Base-by-base conservation (phyloP, 2,888 invertebrate species). In the Amphimallon solstitiale region DNA sequence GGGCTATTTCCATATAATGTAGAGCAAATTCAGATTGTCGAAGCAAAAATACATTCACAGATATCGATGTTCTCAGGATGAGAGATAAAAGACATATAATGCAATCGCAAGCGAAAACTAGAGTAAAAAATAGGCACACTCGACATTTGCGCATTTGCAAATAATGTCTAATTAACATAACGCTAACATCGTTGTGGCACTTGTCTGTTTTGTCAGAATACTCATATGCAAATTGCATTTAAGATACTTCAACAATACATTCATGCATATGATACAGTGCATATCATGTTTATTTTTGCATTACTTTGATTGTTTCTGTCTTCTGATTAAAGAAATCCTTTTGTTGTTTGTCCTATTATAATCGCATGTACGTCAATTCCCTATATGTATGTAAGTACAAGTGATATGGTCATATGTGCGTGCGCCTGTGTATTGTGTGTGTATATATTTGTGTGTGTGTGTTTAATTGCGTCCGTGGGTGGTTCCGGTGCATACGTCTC, bases 401-500 rank as follows among this genome's bases (percentile, higher is more conserved):
- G 48, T 23, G 15, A 17, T n/a, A 15, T 17, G 23, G 48, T 23
- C 15, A 23, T 35, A 46, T 38, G 61, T 45, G 61, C 43, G 65
- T 60, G 15, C 49, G 43, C 60, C 35, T 40, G 35, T 61, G 52
- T 61, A 43, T 59, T 40, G 35, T 61, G 51, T 60, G 51, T 59
- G 21, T n/a, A 40, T 43, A 38, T 17, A 40, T 65, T 35, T 60
- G 40, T 60, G 48, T 49, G 48, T 65, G 65, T 40, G 49, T 61
- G 61, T 65, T 65, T 65, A 65, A 65, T 65, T 65, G 65, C 65
- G 70, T 63, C 70, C 69, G 71, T 72, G 71, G 71, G 71, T 72
- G 71, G 71, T 70, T 69, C 68, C 66, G 69, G 70, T 72, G 70
- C 71, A 70, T 67, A 72, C 68, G 71, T 72, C 71, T 70, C 71